Evolutionary conservation across 2,797 vertebrate genomes (phyloP), one percentile per base, ranked within the genome.

Genomic region (Gobionotothen gibberifrons): DNA sequence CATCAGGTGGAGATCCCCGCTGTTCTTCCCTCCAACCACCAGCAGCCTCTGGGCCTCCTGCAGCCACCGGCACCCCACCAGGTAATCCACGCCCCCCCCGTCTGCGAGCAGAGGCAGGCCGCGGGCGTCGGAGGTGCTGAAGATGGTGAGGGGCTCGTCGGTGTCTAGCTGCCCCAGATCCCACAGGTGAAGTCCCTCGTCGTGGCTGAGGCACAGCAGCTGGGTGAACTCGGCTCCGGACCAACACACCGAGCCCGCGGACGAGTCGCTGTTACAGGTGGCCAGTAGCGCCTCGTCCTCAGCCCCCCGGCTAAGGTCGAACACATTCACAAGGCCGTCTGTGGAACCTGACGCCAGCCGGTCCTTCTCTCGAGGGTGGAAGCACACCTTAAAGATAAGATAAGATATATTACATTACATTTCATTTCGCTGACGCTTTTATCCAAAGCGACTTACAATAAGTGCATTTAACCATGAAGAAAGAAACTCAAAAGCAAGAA

Each of bases 131-230:
- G 84, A 7, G 12, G 95, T 72, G 9, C 79, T 94, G 85, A 96
- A 86, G 3, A 96, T 4, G 0, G 94, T 95, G 40, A 98, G 88
- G 0, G 96, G 90, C 26, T 96, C 90, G 5, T 98, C 95, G 0
- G 95, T 96, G 58, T 97, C 94, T 77, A 97, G 84, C 54, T 88
- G 94, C 48, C 91, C 84, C 32, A 95, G 89, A 67, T 99, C 97
- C 98, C 98, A 99, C 91, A 97, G 95, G 88, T 93, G 95, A 67
- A 99, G 96, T 0, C 97, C 97, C 89, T 98, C 97, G 11, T 97
- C 96, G 0, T 97, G 95, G 14, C 89, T 92, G 52, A 95, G 83
- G 63, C 95, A 94, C 75, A 95, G 88, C 83, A 95, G 88, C 81
- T 79, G 93, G 57, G 70, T 59, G 72, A 81, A 85, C n/a, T 72